phyloP scores from a whole-genome alignment of 1,140 invertebrate species.

The Phymorhynchus buccinoides region DNA sequence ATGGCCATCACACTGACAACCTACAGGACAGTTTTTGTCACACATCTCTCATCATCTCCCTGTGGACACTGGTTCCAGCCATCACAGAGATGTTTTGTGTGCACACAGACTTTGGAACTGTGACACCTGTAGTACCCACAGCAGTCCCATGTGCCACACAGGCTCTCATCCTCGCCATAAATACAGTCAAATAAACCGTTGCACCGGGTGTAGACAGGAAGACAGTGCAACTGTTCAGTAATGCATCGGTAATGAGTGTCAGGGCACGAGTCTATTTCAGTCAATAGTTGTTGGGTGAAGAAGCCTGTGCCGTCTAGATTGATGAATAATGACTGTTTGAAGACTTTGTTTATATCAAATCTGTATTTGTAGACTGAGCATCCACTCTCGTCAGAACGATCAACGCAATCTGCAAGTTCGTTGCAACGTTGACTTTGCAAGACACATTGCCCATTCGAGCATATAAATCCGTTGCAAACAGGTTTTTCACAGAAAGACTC shows the following conservation, averaged over 20 bases:
- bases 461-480: too few species aligned
- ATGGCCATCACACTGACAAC: slow-evolving; percentile 26
- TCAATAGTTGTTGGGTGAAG: background rate
- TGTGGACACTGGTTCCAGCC: slow-evolving; percentile 39
- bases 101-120: slow-evolving; percentile 23
- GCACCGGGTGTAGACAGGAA: slow-evolving; percentile 37
- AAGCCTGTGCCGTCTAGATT: background rate
- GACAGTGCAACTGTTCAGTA: background rate
- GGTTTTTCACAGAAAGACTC: too few species aligned
- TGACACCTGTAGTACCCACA: slow-evolving; percentile 20
- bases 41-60: slow-evolving; percentile 39
- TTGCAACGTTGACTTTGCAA: too few species aligned
- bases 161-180: slow-evolving; percentile 28
- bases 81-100: slow-evolving; percentile 35
- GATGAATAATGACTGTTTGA: background rate
- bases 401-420: too few species aligned
- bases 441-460: too few species aligned
- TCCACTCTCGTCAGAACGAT: too few species aligned
- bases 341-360: too few species aligned
- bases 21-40: slow-evolving; percentile 23
- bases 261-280: background rate
- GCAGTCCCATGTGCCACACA: background rate
- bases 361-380: too few species aligned
- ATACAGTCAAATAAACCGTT: slow-evolving; percentile 40
- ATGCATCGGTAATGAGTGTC: slow-evolving; percentile 27